Conservation (phyloP, 2,113 vertebrate species). For the Gavia stellata region DNA sequence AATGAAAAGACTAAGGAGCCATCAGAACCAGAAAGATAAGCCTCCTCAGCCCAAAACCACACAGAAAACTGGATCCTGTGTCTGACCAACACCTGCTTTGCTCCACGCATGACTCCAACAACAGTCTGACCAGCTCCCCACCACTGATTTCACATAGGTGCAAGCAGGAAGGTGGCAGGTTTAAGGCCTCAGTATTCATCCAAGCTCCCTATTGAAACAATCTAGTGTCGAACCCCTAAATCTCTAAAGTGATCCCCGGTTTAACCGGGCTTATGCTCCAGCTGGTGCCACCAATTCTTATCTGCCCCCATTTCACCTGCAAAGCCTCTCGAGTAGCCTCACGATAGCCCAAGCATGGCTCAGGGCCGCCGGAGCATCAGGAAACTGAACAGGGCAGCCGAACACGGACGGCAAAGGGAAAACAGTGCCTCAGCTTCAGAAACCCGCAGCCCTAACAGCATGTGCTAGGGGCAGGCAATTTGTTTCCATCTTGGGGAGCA, state of each 20-base stretch:
- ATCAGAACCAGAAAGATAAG: background rate
- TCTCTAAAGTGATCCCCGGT: background rate
- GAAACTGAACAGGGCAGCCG: fast-evolving
- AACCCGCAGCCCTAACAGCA: background rate
- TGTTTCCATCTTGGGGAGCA: background rate
- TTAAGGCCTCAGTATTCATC: background rate
- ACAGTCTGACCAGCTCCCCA: background rate
- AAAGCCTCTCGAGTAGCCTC: background rate
- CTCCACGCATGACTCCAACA: fast-evolving
- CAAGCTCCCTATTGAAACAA: background rate
- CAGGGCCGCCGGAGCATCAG: background rate
- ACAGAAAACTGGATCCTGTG: background rate
- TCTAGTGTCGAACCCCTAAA: background rate
- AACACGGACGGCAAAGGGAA: background rate
- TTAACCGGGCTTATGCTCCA: background rate
- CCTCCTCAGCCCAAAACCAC: background rate
- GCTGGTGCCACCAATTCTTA: background rate
- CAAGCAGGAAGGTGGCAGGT: background rate
- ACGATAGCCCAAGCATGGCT: fast-evolving
- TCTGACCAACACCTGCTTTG: background rate
- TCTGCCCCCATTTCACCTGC: background rate
- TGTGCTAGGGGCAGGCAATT: fast-evolving
- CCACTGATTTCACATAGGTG: background rate
- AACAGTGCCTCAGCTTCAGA: background rate
- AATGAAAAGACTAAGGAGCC: background rate